phyloP scores from a whole-genome alignment of 2,797 vertebrate genomes.

The Antrozous pallidus region DNA sequence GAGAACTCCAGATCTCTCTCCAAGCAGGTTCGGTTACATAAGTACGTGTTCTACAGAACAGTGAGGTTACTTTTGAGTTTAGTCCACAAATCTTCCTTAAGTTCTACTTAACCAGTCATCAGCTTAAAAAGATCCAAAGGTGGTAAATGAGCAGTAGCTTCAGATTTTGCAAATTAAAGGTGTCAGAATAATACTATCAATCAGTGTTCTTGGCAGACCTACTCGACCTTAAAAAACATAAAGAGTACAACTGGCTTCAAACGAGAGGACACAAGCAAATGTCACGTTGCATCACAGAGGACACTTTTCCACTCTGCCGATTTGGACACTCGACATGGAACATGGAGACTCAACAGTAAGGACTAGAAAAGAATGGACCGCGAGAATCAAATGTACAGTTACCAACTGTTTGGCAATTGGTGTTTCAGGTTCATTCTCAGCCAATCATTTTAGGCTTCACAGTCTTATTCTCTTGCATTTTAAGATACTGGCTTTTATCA shows the following conservation, averaged over 20 bases:
- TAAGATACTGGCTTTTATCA: constrained; percentile 56
- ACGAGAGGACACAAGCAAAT: constrained; percentile 52
- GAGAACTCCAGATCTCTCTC: constrained; percentile 66
- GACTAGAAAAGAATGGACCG: constrained; percentile 70
- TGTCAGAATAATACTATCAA: constrained; percentile 71
- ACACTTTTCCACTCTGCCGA: constrained; percentile 45
- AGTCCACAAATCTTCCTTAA: constrained; percentile 65
- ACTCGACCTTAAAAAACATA: constrained; percentile 55
- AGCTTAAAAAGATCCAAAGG: constrained; percentile 61
- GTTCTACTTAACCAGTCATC: constrained; percentile 66
- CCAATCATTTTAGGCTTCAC: constrained; percentile 80
- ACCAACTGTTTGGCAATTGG: constrained; percentile 80
- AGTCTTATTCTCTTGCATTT: constrained; percentile 65
- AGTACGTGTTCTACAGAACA: constrained; percentile 70
- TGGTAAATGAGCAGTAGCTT: constrained; percentile 54
- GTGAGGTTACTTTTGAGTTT: constrained; percentile 63
- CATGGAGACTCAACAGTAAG: constrained; percentile 43
- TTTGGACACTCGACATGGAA: constrained; percentile 78
- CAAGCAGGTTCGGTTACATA: constrained; percentile 67
- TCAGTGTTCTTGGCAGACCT: constrained; percentile 69
- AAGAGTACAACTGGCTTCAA: constrained; percentile 67
- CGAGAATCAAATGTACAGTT: constrained; percentile 69
- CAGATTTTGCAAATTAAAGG: constrained; percentile 65
- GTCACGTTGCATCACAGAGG: constrained; percentile 57
- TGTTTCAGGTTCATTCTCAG: constrained; percentile 75